Base-by-base conservation (phyloP, 2,797 vertebrate species). In the Aldrovandia affinis region DNA sequence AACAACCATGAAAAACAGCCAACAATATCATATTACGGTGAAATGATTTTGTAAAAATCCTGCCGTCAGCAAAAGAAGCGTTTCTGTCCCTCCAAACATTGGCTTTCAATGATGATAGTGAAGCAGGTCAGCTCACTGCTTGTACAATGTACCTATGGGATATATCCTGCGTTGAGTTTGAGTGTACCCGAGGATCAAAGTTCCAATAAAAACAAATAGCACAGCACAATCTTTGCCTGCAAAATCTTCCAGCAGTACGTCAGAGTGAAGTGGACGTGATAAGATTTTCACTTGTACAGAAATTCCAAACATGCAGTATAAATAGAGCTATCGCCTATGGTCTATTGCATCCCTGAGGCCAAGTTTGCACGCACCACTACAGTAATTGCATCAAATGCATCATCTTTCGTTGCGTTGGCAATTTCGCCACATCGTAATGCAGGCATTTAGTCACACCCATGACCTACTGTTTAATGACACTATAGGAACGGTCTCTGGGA, bases 331-430 rank as follows among this genome's bases (percentile, higher is more conserved):
- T 65, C n/a, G 25, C 47, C 30, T 55, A 63, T 78, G 75, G 77
- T 85, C 85, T 18, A 85, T 85, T 88, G 86, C 78, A 84, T 55
- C 42, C 80, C 30, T 54, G 61, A 50, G 63, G 80, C 78, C 78
- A 80, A 59, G 73, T 88, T 82, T 84, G 78, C 75, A 28, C 12
- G 65, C 63, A 61, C 85, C 81, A 83, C 52, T 36, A 59, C 36
- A 61, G 75, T 61, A 83, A 83, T 78, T 86, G 88, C 84, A 84
- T 86, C 52, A 85, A 84, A 82, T 81, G 80, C 55, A 33, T 28
- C 84, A 83, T 84, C 80, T 79, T 85, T 83, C 80, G 55, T 81
- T 22, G 57, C 33, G 81, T 33, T 86, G 75, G 68, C 61, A 50
- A 80, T 30, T 85, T 85, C 61, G 78, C 61, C 36, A 75, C 33